Evolutionary conservation across 2,888 invertebrate species (phyloP).

Genomic region (Drepanosiphum platanoidis): DNA sequence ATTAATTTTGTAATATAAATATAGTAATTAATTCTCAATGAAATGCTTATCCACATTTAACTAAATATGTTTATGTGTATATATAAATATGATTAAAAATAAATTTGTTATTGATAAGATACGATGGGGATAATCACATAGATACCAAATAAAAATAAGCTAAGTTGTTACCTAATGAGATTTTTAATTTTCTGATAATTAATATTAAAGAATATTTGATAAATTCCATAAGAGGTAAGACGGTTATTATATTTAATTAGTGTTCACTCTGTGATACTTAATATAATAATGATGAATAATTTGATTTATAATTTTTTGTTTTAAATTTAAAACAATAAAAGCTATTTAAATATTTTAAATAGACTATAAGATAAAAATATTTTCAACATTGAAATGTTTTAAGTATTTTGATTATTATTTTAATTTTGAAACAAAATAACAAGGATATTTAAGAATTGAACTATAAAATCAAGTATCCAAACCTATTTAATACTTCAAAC

Average conservation of each 20-base stretch:
- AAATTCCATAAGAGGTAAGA: conserved; percentile 29
- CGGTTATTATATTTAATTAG: conserved; percentile 25
- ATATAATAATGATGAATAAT: conserved; percentile 38
- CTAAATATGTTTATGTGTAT: neutral
- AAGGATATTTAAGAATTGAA: neutral
- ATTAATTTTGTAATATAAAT: neutral
- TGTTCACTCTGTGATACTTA: neutral
- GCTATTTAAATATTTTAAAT: neutral
- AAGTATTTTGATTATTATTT: no score
- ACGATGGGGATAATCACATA: neutral
- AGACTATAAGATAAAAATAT: neutral
- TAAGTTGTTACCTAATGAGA: neutral
- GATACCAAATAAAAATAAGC: conserved; percentile 5
- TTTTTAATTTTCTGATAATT: conserved; percentile 6
- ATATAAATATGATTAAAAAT: neutral
- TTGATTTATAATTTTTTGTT: neutral
- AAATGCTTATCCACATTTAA: neutral
- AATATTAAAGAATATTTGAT: conserved; percentile 19
- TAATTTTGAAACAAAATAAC: neutral
- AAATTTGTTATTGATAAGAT: neutral
- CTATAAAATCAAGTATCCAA: neutral
- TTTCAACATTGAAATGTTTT: neutral
- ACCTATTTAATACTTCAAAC: neutral
- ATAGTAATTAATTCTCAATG: conserved; percentile 1
- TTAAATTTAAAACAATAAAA: neutral